Conservation (phyloP, 2,797 vertebrate genomes). For the Siniperca scherzeri region DNA sequence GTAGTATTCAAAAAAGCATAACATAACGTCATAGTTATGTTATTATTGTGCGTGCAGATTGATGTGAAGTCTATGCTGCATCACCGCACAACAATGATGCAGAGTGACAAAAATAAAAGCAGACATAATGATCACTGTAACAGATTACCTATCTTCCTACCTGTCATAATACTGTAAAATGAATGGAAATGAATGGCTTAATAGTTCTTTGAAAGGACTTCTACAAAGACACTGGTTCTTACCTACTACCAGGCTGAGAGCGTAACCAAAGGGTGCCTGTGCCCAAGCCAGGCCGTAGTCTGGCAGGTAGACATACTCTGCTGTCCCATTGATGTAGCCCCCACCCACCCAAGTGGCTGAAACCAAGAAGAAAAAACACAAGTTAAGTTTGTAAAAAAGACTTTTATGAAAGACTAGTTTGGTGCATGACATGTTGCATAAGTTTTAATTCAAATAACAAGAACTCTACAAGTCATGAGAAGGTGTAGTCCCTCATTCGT, state of each 20-base stretch:
- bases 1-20: background rate
- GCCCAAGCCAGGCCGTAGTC: conserved; percentile 95
- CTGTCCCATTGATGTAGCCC: conserved; percentile 98
- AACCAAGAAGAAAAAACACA: conserved; percentile 27
- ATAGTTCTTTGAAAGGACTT: background rate
- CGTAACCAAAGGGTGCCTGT: conserved; percentile 97
- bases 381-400: background rate
- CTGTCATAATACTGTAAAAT: background rate
- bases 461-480: background rate
- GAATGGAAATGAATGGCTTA: background rate
- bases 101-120: background rate
- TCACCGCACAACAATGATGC: background rate
- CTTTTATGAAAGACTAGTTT: background rate
- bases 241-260: conserved; percentile 96
- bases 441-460: background rate
- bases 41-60: background rate
- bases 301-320: conserved; percentile 96
- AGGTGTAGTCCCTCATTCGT: no score
- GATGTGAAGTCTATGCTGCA: background rate
- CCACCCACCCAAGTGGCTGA: conserved; percentile 99
- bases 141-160: no score
- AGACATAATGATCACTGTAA: background rate
- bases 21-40: background rate
- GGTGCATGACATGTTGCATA: background rate
- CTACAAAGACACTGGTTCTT: conserved; percentile 65